Evolutionary conservation across 2,888 invertebrate genomes (phyloP).

Genomic region (Leuctra nigra): DNA sequence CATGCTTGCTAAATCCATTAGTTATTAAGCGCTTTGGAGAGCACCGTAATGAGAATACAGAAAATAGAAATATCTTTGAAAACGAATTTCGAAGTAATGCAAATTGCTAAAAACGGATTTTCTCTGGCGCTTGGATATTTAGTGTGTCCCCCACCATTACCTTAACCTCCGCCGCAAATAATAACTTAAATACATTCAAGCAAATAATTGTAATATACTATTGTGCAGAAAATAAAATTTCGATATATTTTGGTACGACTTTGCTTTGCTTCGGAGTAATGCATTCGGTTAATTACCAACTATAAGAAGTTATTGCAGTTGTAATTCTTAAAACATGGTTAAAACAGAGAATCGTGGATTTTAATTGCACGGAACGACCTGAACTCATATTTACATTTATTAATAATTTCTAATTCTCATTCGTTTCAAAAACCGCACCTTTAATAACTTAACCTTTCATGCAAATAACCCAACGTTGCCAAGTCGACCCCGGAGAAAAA

Average conservation of each 20-base stretch:
- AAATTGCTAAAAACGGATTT: conserved; percentile 19
- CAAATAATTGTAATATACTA: background rate
- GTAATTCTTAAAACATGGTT: background rate
- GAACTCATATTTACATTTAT: background rate
- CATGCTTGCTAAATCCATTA: background rate
- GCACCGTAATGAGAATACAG: background rate
- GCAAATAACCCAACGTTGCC: no score
- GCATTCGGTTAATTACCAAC: background rate
- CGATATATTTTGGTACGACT: background rate
- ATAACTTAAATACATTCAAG: background rate
- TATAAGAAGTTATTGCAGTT: background rate
- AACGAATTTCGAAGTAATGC: background rate
- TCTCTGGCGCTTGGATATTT: conserved; percentile 19
- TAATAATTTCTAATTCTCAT: background rate
- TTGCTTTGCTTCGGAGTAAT: no score
- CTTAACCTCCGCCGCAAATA: background rate
- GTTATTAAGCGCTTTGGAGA: no score
- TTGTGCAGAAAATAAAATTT: background rate
- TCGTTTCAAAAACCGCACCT: background rate
- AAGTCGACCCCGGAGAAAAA: no score
- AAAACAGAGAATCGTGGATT: background rate
- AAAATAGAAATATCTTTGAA: conserved; percentile 7
- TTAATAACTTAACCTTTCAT: no score
- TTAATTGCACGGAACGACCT: background rate
- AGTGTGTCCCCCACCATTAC: background rate